Percentiles rank a stretch among this genome's conserved stretches.
Evolutionary conservation across 2,888 invertebrate species (phyloP).

Genomic region (Apodemia mormo): DNA sequence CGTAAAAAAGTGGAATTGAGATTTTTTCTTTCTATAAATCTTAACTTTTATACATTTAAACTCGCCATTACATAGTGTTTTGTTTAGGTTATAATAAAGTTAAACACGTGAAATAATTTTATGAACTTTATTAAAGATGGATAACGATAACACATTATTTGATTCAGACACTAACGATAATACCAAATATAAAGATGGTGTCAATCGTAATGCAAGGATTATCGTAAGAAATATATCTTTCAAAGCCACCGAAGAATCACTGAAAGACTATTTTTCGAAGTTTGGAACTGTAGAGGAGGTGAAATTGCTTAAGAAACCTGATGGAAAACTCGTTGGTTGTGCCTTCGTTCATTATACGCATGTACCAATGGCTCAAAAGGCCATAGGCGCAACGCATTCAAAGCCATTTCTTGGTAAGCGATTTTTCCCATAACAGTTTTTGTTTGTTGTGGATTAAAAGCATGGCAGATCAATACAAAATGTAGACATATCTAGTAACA

Average conservation of each 20-base stretch:
- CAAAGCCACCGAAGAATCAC: constrained; percentile 87
- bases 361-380: constrained; percentile 92
- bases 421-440: not conserved
- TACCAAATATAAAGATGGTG: constrained; percentile 43
- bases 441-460: not conserved
- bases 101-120: not conserved
- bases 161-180: constrained; percentile 43
- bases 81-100: constrained; percentile 2
- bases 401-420: constrained; percentile 84
- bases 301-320: constrained; percentile 87
- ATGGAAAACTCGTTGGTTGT: constrained; percentile 93
- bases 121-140: constrained; percentile 21
- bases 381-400: constrained; percentile 87
- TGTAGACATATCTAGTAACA: too few relatives aligned
- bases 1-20: too few relatives aligned
- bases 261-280: constrained; percentile 87
- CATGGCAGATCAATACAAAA: too few relatives aligned
- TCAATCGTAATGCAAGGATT: constrained; percentile 82
- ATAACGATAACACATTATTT: constrained; percentile 39
- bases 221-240: constrained; percentile 88
- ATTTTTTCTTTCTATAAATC: too few relatives aligned
- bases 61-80: not conserved
- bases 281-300: constrained; percentile 91
- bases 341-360: constrained; percentile 94
- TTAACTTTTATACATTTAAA: not conserved